phyloP scores from a whole-genome alignment of 2,888 invertebrate genomes.

The Troides aeacus region DNA sequence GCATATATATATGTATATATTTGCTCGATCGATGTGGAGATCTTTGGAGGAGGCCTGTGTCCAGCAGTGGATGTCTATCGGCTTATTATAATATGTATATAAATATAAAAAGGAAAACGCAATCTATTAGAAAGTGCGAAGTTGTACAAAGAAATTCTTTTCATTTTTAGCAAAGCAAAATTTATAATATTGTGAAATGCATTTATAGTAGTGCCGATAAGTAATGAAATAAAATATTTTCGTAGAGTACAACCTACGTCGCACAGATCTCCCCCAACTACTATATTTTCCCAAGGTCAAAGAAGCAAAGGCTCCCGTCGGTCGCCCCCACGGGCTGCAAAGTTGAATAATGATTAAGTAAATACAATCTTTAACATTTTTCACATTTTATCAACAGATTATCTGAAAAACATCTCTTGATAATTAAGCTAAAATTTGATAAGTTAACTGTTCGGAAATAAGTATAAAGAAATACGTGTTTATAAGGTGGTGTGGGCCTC shows the following conservation, averaged over 20 bases:
- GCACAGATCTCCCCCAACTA: not conserved
- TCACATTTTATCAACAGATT: not conserved
- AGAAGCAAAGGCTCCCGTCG: not conserved
- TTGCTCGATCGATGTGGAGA: too few relatives aligned
- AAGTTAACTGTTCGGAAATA: not conserved
- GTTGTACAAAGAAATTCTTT: not conserved
- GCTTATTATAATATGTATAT: too few relatives aligned
- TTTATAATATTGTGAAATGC: not conserved
- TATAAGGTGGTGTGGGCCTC: not conserved
- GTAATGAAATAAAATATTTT: slow-evolving; percentile 2
- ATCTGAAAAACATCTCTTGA: not conserved
- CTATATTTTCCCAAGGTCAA: not conserved
- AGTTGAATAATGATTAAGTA: not conserved
- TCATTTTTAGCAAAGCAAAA: not conserved
- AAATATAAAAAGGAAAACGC: too few relatives aligned
- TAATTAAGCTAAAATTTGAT: not conserved
- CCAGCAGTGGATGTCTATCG: too few relatives aligned
- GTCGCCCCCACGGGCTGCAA: not conserved
- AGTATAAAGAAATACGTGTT: not conserved
- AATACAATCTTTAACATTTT: not conserved
- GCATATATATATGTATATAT: too few relatives aligned
- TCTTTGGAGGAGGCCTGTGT: too few relatives aligned
- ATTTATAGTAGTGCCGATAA: not conserved
- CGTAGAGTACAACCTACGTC: not conserved
- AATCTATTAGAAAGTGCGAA: too few relatives aligned